These are phyloP conservation scores for Lepus townsendii DNA, from an alignment of 2,797 vertebrate species.

Conservation along the genomic window DNA sequence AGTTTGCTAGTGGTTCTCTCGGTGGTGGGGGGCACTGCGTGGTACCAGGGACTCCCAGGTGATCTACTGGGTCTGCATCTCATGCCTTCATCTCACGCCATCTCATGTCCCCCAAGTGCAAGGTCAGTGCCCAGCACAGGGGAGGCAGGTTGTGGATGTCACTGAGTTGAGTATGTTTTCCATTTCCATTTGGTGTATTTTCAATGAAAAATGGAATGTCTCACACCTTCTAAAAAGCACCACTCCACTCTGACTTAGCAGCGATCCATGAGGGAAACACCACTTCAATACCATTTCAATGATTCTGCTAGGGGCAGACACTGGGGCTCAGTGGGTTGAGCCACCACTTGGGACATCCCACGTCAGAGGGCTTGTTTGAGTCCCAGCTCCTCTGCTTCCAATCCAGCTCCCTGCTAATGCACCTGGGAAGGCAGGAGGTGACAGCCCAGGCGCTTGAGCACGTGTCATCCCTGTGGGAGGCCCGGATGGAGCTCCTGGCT, in stretches of 20 bases:
- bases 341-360: no score
- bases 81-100: no score
- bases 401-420: no score
- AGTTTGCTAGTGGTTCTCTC: not conserved
- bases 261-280: not conserved
- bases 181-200: not conserved
- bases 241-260: not conserved
- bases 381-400: no score
- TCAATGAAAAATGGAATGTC: slow-evolving; percentile 8
- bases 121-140: not conserved
- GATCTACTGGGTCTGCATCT: not conserved
- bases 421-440: no score
- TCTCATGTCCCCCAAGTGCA: not conserved
- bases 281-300: not conserved
- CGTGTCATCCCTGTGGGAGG: no score
- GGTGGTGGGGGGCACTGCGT: no score
- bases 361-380: no score
- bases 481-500: no score
- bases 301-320: no score
- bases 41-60: not conserved
- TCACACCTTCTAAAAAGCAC: not conserved
- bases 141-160: not conserved
- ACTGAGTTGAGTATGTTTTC: not conserved
- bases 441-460: no score
- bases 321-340: no score